Conservation (phyloP, 1,140 invertebrate genomes). For the Diachasma alloeum region DNA sequence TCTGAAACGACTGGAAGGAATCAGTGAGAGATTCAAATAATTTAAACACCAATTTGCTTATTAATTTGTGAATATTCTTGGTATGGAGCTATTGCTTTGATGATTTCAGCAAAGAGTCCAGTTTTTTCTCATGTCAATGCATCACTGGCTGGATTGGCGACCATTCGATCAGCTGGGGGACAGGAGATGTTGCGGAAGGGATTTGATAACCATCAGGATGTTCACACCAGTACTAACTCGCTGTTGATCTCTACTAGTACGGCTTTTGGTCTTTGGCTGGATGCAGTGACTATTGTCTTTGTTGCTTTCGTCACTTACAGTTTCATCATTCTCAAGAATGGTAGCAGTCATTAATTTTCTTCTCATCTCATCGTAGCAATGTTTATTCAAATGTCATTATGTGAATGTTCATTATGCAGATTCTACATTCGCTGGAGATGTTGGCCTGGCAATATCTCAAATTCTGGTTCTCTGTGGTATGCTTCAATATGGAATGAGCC, state of each 20-base stretch:
- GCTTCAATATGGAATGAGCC: slow-evolving; percentile 85
- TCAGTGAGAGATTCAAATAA: slow-evolving; percentile 45
- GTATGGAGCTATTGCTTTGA: no score
- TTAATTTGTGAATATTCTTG: no score
- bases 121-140: slow-evolving; percentile 82
- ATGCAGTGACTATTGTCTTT: slow-evolving; percentile 76
- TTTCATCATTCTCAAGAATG: slow-evolving; percentile 71
- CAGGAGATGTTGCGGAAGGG: slow-evolving; percentile 76
- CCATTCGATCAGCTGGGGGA: slow-evolving; percentile 77
- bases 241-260: slow-evolving; percentile 77
- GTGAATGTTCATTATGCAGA: slow-evolving; percentile 25
- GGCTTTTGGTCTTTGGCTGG: slow-evolving; percentile 84
- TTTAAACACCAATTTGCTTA: no score
- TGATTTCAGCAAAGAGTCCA: slow-evolving; percentile 68
- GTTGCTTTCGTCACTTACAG: slow-evolving; percentile 76
- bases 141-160: slow-evolving; percentile 80
- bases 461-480: slow-evolving; percentile 75
- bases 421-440: slow-evolving; percentile 50
- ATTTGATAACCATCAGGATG: slow-evolving; percentile 76
- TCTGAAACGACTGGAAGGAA: slow-evolving; percentile 84
- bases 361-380: neutral
- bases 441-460: slow-evolving; percentile 57
- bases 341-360: slow-evolving; percentile 48
- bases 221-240: slow-evolving; percentile 71
- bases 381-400: neutral